Evolutionary conservation across 2,888 invertebrate species (phyloP).

Genomic region (Rotaria magnacalcarata): DNA sequence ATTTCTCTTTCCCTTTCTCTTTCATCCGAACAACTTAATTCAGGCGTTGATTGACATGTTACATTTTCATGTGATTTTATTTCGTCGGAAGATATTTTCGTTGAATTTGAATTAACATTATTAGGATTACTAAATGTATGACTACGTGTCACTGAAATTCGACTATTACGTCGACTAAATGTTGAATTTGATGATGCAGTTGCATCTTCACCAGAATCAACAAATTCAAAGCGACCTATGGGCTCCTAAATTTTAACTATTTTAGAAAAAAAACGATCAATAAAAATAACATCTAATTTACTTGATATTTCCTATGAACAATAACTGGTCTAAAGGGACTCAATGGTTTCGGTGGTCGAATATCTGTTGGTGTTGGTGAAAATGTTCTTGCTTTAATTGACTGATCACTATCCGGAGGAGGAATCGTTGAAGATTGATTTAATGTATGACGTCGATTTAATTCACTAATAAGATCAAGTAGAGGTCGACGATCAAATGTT

Average conservation of each 20-base stretch:
- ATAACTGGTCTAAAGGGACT: slow-evolving; percentile 29
- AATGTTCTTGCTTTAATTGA: neutral
- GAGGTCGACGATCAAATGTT: slow-evolving; percentile 25
- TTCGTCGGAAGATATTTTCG: neutral
- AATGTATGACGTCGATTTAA: slow-evolving; percentile 2
- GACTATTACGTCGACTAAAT: neutral
- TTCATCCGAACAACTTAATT: slow-evolving; percentile 13
- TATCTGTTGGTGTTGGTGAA: neutral
- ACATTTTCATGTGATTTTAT: neutral
- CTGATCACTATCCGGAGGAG: neutral
- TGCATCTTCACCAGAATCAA: neutral
- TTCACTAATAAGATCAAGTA: slow-evolving; percentile 15
- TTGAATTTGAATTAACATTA: neutral
- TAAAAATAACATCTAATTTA: neutral
- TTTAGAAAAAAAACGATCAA: too few species aligned
- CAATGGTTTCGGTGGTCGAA: neutral
- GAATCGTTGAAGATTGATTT: neutral
- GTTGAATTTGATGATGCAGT: too few species aligned
- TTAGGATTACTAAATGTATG: neutral
- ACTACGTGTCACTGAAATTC: neutral
- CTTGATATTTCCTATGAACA: slow-evolving; percentile 28
- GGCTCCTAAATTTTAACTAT: neutral
- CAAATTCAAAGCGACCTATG: slow-evolving; percentile 20
- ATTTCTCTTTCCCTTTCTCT: neutral
- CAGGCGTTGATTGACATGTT: slow-evolving; percentile 19